Conservation (phyloP, 1,140 invertebrate species). For the Sycophila sp. region DNA sequence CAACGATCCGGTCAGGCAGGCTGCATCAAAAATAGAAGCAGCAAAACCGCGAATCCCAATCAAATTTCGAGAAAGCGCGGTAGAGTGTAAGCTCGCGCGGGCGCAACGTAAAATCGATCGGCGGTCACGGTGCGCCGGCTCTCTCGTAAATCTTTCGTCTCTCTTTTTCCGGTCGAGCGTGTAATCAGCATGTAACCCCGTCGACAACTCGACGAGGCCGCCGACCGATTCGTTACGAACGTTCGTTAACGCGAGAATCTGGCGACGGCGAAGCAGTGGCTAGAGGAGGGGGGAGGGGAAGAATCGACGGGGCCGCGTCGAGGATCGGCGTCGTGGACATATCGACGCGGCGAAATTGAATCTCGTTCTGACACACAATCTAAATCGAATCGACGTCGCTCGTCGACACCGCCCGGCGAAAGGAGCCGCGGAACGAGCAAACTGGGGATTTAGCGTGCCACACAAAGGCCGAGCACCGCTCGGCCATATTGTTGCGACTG, state of each 20-base stretch:
- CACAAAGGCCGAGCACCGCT: no score
- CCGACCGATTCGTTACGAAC: no score
- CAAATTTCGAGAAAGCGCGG: no score
- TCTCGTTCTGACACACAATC: slow-evolving; percentile 45
- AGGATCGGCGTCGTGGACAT: slow-evolving; percentile 13
- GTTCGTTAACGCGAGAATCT: neutral
- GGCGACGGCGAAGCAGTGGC: neutral
- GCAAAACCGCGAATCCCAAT: neutral
- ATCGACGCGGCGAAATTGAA: slow-evolving; percentile 43
- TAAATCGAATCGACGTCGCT: slow-evolving; percentile 37
- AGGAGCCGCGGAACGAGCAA: no score
- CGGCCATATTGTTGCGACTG: no score
- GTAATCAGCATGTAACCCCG: neutral
- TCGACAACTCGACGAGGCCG: no score
- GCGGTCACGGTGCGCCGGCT: neutral
- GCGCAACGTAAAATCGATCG: neutral
- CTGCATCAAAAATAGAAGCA: no score
- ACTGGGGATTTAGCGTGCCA: no score
- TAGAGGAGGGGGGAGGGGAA: neutral
- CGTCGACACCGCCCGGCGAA: slow-evolving; percentile 3
- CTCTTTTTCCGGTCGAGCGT: neutral
- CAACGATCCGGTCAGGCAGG: no score
- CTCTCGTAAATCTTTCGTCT: neutral
- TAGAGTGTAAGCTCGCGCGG: no score
- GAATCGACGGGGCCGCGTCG: neutral